Evolutionary conservation across 1,140 invertebrate genomes (phyloP), one percentile per base, ranked within the genome.

Genomic region (Caenorhabditis briggsae): DNA sequence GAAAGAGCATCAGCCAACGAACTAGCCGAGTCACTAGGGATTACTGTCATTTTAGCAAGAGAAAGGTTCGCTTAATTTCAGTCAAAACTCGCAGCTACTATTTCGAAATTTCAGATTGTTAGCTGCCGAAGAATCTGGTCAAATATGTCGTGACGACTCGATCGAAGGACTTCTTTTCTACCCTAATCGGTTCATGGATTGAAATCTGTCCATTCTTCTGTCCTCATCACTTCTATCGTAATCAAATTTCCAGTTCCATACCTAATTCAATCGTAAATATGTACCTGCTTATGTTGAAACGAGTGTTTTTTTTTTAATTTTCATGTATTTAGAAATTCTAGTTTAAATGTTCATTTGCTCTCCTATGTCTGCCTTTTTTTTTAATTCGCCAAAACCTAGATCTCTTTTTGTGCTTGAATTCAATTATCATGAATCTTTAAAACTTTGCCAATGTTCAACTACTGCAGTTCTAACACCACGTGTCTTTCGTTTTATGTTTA

Each of bases 91-190:
- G 43, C 65, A 86, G 41, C 14, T 83, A 18, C 82, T 64, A 50
- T 20, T 25, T 86, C 88, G 58, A 83, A 64, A 64, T 91, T 92
- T 70, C 90, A 93, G 93, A 83, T 90, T 93, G 78, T 87, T 93
- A 82, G 85, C 92, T 25, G 92, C 93, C 82, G 93, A 93, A 88
- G 92, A 91, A 86, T 87, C 90, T 70, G 93, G 93, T 23, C 90
- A 91, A 59, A 86, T 93, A 0, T 93, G 93, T 88, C 85, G 93
- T 84, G 93, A 93, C 89, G 93, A 93, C 83, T 91, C 91, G 12
- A 90, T 93, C 8, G 93, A 93, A 91, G 93, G 93, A 83, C 89
- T 93, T 11, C 82, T 90, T 82, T 93, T 93, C 89, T 93, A 92
- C 89, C 91, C 91, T 18, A 93, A 93, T 90, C 88, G 90, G 82